Percentiles rank a stretch among this genome's conserved stretches.
Evolutionary conservation across 2,113 vertebrate species (phyloP).

Genomic region (Calyptomena viridis): DNA sequence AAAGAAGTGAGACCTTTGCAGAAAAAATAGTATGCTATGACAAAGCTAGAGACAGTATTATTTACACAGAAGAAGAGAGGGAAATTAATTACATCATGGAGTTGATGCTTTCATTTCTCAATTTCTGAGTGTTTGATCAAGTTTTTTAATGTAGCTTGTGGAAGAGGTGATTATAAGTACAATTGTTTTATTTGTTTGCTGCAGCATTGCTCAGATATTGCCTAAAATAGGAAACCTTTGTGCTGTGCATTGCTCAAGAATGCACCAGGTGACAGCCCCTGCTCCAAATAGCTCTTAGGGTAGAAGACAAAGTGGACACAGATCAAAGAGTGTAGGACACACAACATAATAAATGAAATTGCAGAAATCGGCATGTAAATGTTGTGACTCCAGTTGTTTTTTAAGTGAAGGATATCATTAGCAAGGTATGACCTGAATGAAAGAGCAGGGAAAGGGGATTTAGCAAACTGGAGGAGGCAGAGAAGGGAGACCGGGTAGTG

Average conservation of each 20-base stretch:
- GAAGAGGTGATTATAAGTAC: neutral
- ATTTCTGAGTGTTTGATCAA: neutral
- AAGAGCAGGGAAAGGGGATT: neutral
- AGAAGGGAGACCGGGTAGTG: neutral
- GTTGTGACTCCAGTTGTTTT: neutral
- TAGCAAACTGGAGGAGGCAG: neutral
- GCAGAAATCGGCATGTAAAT: neutral
- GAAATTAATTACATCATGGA: neutral
- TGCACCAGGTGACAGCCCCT: rapidly evolving
- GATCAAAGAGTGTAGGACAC: neutral
- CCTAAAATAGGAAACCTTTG: neutral
- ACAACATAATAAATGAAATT: neutral
- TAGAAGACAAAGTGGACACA: neutral
- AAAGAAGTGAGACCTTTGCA: neutral
- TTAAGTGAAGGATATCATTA: neutral
- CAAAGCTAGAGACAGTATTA: neutral
- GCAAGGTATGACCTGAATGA: neutral
- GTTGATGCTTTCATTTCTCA: neutral
- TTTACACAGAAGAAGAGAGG: neutral
- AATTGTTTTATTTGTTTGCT: neutral
- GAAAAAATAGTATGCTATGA: neutral
- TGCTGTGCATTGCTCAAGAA: neutral
- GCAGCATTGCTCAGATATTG: neutral
- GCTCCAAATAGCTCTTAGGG: neutral
- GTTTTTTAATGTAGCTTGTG: neutral